These are phyloP conservation scores for Tenthredo notha DNA, from an alignment of 2,888 invertebrate genomes.

Conservation along the genomic window DNA sequence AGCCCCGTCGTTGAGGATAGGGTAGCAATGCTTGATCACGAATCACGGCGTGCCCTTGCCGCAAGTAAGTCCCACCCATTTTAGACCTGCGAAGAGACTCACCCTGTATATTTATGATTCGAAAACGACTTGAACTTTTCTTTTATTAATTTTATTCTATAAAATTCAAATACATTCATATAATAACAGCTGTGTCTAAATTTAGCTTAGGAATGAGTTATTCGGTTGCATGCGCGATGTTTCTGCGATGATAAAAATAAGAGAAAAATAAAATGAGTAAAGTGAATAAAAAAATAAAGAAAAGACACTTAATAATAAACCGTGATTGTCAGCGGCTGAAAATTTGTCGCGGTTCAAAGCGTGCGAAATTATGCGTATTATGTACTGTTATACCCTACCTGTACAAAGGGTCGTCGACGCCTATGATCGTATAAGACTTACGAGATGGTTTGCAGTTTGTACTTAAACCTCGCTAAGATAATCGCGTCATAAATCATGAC, in stretches of 20 bases:
- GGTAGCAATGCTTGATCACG: too few species aligned
- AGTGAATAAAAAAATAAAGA: neutral
- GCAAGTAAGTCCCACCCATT: too few species aligned
- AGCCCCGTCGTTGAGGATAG: too few species aligned
- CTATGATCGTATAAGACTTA: slow-evolving; percentile 22
- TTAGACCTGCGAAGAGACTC: too few species aligned
- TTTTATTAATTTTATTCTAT: neutral
- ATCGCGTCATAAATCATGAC: slow-evolving; percentile 48
- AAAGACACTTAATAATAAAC: slow-evolving; percentile 1
- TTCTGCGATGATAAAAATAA: neutral
- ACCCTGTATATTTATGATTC: too few species aligned
- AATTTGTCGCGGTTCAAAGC: slow-evolving; percentile 48
- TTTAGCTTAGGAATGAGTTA: too few species aligned
- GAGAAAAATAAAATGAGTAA: neutral
- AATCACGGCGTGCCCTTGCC: too few species aligned
- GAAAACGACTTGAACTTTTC: neutral
- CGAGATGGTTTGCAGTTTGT: slow-evolving; percentile 34
- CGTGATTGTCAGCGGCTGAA: slow-evolving; percentile 18
- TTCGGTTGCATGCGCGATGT: neutral
- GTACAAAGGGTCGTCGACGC: neutral
- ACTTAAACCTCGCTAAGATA: slow-evolving; percentile 38
- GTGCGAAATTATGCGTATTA: slow-evolving; percentile 36
- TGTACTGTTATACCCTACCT: neutral
- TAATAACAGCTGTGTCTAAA: too few species aligned
- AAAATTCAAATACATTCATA: too few species aligned